Evolutionary conservation across 92 coral and sea anemone species (phyloP).

Genomic region (Muricea muricata): DNA sequence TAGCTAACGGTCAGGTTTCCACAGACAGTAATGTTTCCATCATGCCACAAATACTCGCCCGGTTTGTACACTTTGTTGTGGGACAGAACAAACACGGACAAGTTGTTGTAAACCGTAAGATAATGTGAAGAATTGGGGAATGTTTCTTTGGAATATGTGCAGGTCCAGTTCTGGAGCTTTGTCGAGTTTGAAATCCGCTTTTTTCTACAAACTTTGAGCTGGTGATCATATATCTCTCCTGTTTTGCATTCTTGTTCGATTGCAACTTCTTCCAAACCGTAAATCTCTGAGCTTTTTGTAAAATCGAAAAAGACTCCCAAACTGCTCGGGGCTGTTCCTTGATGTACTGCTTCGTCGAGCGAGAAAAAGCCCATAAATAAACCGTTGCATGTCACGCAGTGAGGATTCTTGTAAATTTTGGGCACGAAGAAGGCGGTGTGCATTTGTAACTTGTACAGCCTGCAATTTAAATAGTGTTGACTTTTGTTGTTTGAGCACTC

Average conservation of each 20-base stretch:
- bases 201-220: not conserved
- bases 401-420: not conserved
- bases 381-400: constrained; percentile 13
- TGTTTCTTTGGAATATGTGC: constrained; percentile 18
- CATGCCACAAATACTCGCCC: constrained; percentile 20
- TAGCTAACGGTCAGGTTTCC: constrained; percentile 22
- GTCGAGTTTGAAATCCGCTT: not conserved
- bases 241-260: not conserved
- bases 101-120: constrained; percentile 6
- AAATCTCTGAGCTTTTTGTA: constrained; percentile 24
- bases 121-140: constrained; percentile 27
- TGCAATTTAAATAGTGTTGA: not conserved
- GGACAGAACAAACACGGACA: constrained; percentile 28
- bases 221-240: not conserved
- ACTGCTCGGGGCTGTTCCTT: no score
- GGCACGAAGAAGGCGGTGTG: not conserved
- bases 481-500: not conserved
- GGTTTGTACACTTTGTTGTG: constrained; percentile 30
- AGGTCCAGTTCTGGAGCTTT: constrained; percentile 11
- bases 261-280: not conserved
- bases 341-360: no score
- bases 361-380: no score
- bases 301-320: constrained; percentile 21
- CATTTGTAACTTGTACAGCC: not conserved
- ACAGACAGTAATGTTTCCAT: constrained; percentile 37